Evolutionary conservation across 2,113 vertebrate species (phyloP).

Genomic region (Regulus satrapa): DNA sequence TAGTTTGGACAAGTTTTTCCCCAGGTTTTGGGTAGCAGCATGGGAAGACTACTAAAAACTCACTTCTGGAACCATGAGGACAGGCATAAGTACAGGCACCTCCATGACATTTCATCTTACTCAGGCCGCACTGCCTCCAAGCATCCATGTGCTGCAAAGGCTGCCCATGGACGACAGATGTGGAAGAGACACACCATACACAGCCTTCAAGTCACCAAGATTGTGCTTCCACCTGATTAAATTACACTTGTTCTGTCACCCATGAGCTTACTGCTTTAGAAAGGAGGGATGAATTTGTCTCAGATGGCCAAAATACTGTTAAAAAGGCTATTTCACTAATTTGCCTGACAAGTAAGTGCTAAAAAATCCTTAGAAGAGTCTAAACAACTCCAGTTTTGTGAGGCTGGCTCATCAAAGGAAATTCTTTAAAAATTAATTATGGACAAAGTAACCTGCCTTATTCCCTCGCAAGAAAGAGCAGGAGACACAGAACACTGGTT

Average conservation of each 20-base stretch:
- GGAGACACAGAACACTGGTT: neutral
- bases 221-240: neutral
- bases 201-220: neutral
- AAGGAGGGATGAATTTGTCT: neutral
- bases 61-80: fast-evolving
- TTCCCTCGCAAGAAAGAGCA: neutral
- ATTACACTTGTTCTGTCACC: neutral
- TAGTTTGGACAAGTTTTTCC: neutral
- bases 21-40: neutral
- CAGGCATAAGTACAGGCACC: neutral
- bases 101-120: neutral
- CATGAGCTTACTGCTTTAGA: neutral
- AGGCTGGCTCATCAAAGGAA: neutral
- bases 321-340: neutral
- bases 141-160: neutral
- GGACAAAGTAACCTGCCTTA: neutral
- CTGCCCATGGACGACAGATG: fast-evolving
- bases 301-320: neutral
- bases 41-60: neutral
- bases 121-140: neutral
- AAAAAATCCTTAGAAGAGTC: neutral
- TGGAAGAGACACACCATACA: neutral
- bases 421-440: neutral
- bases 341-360: neutral
- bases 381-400: neutral